A percentile compares a stretch with the other conserved stretches of the same genome.
Conservation (phyloP, 2,797 vertebrate species). For the Pelodytes ibericus region DNA sequence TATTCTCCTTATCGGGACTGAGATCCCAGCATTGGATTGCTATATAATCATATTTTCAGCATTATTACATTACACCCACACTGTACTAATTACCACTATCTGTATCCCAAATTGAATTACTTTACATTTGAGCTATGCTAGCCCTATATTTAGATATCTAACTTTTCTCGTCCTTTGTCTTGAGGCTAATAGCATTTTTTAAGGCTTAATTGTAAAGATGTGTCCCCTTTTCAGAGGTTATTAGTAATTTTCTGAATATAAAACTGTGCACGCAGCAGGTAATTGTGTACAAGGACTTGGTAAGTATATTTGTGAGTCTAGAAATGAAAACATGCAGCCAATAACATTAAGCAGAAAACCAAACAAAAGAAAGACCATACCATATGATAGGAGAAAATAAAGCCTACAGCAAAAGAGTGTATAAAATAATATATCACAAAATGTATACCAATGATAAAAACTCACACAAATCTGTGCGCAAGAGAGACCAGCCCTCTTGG, state of each 20-base stretch:
- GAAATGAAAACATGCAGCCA: too few species aligned
- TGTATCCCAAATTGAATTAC: constrained; percentile 43
- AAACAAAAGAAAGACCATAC: too few species aligned
- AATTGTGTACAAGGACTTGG: too few species aligned
- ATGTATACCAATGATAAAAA: too few species aligned
- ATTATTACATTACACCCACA: constrained; percentile 22
- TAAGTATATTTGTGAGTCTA: too few species aligned
- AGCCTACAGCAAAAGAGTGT: too few species aligned
- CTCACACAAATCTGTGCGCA: too few species aligned
- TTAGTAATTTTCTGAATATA: neutral
- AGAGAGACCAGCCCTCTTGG: too few species aligned
- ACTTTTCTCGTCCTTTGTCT: neutral
- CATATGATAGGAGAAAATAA: too few species aligned
- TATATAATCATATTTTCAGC: constrained; percentile 14
- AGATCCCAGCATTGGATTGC: constrained; percentile 15
- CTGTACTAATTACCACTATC: constrained; percentile 34
- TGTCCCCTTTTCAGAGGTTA: neutral
- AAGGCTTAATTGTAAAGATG: neutral
- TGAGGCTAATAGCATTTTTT: neutral
- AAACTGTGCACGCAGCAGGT: neutral
- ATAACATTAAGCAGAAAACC: too few species aligned
- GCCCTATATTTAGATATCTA: constrained; percentile 25
- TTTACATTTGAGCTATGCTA: constrained; percentile 18
- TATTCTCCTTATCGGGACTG: neutral
- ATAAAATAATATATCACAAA: too few species aligned